A percentile compares a stretch with the other conserved stretches of the same genome.
Evolutionary conservation across 2,113 vertebrate species (phyloP).

Genomic region (Noturus placidus): DNA sequence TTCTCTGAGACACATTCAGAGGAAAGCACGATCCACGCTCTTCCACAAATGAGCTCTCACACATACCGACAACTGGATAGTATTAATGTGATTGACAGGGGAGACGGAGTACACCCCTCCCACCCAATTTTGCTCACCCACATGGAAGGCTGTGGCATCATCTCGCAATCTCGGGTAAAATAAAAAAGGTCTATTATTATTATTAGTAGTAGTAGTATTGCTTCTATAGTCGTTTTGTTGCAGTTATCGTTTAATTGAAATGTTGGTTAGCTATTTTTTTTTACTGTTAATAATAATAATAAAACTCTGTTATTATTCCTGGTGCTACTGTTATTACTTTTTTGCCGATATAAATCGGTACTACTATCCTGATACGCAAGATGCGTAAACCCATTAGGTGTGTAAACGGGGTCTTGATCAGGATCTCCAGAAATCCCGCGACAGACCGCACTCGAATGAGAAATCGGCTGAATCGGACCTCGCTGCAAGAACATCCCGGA

Average conservation of each 20-base stretch:
- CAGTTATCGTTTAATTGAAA: not conserved
- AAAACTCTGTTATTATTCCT: not conserved
- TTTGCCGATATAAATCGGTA: not conserved
- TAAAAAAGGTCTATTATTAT: too few species aligned
- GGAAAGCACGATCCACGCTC: not conserved
- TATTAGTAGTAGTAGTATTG: too few species aligned
- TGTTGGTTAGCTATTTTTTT: not conserved
- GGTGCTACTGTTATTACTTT: not conserved
- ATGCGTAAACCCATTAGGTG: not conserved
- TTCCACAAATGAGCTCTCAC: not conserved
- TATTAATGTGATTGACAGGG: not conserved
- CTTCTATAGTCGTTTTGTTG: not conserved
- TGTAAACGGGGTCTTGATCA: not conserved
- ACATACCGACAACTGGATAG: not conserved
- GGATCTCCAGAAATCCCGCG: not conserved
- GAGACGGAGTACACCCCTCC: not conserved
- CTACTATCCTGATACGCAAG: not conserved
- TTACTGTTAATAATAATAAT: not conserved
- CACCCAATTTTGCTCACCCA: too few species aligned
- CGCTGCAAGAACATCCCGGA: not conserved
- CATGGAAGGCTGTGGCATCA: too few species aligned
- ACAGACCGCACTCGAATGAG: not conserved
- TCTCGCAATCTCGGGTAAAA: too few species aligned
- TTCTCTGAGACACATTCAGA: not conserved
- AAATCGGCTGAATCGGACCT: not conserved